Evolutionary conservation across 1,140 invertebrate species (phyloP).

Genomic region (Antheraea pernyi): DNA sequence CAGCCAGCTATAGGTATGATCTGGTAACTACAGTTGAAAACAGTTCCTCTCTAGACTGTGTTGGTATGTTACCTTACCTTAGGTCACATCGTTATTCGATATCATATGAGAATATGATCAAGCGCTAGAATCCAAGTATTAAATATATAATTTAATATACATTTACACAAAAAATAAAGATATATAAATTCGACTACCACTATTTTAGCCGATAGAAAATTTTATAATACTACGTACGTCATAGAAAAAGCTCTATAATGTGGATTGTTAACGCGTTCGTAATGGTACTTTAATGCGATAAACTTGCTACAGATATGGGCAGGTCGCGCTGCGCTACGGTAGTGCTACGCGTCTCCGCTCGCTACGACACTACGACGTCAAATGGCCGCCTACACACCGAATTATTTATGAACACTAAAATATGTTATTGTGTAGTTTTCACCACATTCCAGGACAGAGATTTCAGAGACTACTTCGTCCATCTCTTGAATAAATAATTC

Average conservation of each 20-base stretch:
- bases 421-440: neutral
- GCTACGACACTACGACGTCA: neutral
- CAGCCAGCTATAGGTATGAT: no score
- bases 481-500: neutral
- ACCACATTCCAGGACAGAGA: neutral
- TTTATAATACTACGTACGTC: neutral
- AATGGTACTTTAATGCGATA: neutral
- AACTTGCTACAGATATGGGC: neutral
- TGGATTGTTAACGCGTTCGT: neutral
- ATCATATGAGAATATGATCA: no score
- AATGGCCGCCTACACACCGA: neutral
- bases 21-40: no score
- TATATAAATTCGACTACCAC: no score
- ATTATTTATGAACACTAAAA: neutral
- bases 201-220: neutral
- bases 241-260: neutral
- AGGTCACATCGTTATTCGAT: no score
- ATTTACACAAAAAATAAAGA: no score
- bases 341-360: neutral
- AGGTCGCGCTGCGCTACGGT: neutral
- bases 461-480: neutral
- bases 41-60: no score
- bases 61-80: no score
- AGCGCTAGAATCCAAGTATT: no score
- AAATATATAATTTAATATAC: no score